Evolutionary conservation across 2,888 invertebrate species (phyloP), one percentile per base, ranked within the genome.

Genomic region (Helicoverpa assulta): DNA sequence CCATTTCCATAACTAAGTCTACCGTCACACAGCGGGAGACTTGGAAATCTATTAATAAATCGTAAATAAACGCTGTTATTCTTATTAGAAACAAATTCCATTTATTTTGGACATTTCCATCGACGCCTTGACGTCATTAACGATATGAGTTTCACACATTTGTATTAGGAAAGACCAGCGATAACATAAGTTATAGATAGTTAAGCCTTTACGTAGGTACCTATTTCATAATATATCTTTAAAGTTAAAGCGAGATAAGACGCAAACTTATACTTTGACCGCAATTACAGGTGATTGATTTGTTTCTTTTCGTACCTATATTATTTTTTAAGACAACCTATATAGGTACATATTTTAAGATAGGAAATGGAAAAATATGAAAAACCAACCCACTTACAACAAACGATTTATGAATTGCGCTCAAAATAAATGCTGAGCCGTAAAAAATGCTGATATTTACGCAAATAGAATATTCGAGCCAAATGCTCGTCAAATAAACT

Each of bases 401-500:
- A 68, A 43, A 60, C 60, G 51, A 47, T 68, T 68, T 61, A 61
- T 57, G 56, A 60, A 75, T 54, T 67, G 75, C 68, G 40, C 75
- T 68, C 26, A 60, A 74, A 79, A 76, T 74, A 79, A 74, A 79
- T 61, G 66, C 65, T 66, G 29, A 80, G 51, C 51, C 63, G 76
- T 66, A 70, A 76, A 79, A 75, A 76, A 53, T 59, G 29, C 52
- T 55, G 33, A 51, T 58, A 61, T 65, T 12, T 56, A 60, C 70
- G 70, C 55, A 80, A 47, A 70, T 40, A 63, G n/a, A 66, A 62
- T 59, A 52, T 62, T 63, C 65, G 70, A 77, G 80, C 76, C 76
- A 77, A 80, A 76, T 60, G 58, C 80, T 76, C 62, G 62, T 67
- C n/a, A 78, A 80, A 80, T 75, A 80, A 76, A 70, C 65, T 59